phyloP scores from a whole-genome alignment of 1,140 invertebrate species.

The Leptinotarsa undecemlineata region DNA sequence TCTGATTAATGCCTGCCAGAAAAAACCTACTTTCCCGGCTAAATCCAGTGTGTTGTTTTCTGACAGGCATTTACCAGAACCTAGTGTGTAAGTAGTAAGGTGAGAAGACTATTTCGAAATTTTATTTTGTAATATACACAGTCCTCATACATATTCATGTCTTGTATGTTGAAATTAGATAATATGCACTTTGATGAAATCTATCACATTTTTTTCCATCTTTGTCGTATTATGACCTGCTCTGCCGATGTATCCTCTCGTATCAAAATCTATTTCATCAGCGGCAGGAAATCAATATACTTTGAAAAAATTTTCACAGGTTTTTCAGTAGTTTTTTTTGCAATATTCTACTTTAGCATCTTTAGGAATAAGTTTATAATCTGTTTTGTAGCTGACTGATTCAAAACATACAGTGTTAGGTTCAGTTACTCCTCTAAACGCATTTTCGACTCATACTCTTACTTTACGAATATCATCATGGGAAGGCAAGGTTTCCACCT shows the following conservation, averaged over 20 bases:
- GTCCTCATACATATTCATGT: too few species aligned
- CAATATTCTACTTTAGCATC: slow-evolving; percentile 69
- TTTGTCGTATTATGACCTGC: slow-evolving; percentile 38
- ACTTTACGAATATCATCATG: slow-evolving; percentile 64
- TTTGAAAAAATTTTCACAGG: slow-evolving; percentile 62
- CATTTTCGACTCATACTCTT: slow-evolving; percentile 69
- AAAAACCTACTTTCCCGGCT: too few species aligned
- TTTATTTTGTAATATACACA: too few species aligned
- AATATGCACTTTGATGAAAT: too few species aligned
- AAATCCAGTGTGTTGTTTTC: too few species aligned
- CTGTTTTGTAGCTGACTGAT: slow-evolving; percentile 71
- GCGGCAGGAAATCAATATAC: slow-evolving; percentile 70
- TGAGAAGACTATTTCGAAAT: too few species aligned
- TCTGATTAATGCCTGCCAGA: too few species aligned
- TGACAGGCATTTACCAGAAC: too few species aligned
- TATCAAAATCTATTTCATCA: slow-evolving; percentile 66
- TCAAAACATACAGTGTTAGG: slow-evolving; percentile 65
- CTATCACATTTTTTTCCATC: too few species aligned
- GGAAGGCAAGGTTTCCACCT: slow-evolving; percentile 67
- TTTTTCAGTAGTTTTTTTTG: slow-evolving; percentile 49
- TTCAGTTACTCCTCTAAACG: slow-evolving; percentile 69
- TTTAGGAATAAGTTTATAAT: slow-evolving; percentile 75
- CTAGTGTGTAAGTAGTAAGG: too few species aligned
- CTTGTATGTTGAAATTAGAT: too few species aligned
- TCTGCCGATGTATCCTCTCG: slow-evolving; percentile 57